Percentiles rank a stretch among this genome's conserved stretches.
Conservation (phyloP, 2,113 vertebrate species). For the Trogon melanurus region DNA sequence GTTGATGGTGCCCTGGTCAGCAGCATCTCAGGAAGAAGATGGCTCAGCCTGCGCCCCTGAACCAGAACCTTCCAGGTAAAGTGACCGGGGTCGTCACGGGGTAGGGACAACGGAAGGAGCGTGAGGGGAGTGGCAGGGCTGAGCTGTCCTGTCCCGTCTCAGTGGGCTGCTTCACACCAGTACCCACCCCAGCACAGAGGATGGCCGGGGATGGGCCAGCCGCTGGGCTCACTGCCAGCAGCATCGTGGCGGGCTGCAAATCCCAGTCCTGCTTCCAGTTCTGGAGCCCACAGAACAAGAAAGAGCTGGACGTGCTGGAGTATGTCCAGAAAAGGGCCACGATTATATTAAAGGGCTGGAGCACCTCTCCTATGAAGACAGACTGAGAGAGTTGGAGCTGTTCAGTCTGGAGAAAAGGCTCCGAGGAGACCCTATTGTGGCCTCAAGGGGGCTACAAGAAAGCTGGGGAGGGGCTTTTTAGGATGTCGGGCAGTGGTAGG, state of each 20-base stretch:
- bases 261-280: background rate
- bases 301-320: no score
- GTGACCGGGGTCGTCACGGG: accelerated
- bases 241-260: background rate
- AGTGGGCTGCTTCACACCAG: background rate
- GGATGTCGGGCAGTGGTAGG: no score
- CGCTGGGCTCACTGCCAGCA: background rate
- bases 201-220: background rate
- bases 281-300: no score
- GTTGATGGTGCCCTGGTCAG: background rate
- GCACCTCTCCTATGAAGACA: no score
- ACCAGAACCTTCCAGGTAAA: conserved; percentile 87
- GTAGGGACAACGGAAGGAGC: accelerated
- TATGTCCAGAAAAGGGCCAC: no score
- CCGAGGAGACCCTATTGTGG: no score
- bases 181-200: accelerated
- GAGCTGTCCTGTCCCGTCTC: background rate
- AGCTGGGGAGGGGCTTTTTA: no score
- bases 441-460: no score
- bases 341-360: no score
- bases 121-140: background rate
- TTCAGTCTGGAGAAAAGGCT: no score
- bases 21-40: conserved; percentile 63
- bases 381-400: no score
- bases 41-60: conserved; percentile 86